Conservation (phyloP, 2,113 vertebrate species). For the Dicentrarchus labrax region DNA sequence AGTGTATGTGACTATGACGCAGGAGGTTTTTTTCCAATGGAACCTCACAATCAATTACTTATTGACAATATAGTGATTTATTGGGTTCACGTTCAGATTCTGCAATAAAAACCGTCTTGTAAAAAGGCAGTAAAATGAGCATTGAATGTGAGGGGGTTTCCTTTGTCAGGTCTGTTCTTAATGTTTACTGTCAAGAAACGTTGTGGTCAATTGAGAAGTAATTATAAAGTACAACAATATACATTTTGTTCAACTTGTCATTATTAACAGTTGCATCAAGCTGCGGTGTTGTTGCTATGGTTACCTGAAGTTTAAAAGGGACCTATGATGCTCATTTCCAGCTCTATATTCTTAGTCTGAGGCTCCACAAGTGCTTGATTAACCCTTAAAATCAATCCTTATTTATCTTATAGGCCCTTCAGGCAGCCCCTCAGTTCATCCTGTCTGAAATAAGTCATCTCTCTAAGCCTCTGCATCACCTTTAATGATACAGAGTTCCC, state of each 20-base stretch:
- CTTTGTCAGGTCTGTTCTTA: neutral
- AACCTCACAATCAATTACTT: neutral
- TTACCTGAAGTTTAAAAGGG: neutral
- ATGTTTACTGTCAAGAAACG: neutral
- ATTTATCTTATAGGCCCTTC: too few relatives aligned
- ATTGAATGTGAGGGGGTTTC: neutral
- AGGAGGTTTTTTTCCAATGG: neutral
- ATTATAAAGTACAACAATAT: neutral
- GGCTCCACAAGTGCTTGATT: too few relatives aligned
- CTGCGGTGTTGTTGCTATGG: constrained; percentile 15
- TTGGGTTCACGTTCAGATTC: neutral
- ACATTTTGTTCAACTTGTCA: neutral
- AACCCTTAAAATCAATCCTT: too few relatives aligned
- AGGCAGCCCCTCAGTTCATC: too few relatives aligned
- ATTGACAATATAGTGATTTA: neutral
- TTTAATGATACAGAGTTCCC: too few relatives aligned
- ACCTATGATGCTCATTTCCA: too few relatives aligned
- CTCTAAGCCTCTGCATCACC: too few relatives aligned
- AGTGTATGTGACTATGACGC: neutral
- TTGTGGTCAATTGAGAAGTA: too few relatives aligned
- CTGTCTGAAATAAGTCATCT: too few relatives aligned
- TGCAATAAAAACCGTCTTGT: too few relatives aligned
- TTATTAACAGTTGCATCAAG: neutral
- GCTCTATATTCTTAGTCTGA: too few relatives aligned
- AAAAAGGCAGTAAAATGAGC: neutral